These are phyloP conservation scores for Casuarius casuarius DNA, from an alignment of 2,113 vertebrate species.

Conservation along the genomic window DNA sequence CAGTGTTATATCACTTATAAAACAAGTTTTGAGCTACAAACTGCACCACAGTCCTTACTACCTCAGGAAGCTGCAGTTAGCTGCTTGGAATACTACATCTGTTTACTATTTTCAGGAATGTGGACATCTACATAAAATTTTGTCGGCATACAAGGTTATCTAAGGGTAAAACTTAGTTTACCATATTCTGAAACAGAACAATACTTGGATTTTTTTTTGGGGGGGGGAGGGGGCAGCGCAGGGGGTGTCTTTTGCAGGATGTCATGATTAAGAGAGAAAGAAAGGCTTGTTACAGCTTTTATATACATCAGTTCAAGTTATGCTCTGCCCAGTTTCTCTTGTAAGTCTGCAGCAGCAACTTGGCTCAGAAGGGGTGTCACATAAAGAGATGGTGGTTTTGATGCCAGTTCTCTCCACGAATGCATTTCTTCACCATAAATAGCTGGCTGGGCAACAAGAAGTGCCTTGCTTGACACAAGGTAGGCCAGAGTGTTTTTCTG, in stretches of 20 bases:
- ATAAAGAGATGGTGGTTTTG: not conserved
- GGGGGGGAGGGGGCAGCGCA: not conserved
- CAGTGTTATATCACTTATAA: not conserved
- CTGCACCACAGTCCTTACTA: not conserved
- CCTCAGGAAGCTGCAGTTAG: constrained; percentile 31
- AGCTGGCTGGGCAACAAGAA: not conserved
- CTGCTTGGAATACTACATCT: not conserved
- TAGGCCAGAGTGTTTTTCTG: not conserved
- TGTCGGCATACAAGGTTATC: constrained; percentile 23
- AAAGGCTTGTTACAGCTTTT: not conserved
- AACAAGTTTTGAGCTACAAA: constrained; percentile 27
- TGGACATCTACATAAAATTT: constrained; percentile 28
- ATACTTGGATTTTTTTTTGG: not conserved
- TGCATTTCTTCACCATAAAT: not conserved
- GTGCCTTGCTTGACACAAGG: not conserved
- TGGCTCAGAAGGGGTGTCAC: not conserved
- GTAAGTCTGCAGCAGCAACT: not conserved
- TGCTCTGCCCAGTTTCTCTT: not conserved
- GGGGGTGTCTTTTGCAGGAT: not conserved
- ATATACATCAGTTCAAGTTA: not conserved
- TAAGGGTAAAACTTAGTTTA: constrained; percentile 33
- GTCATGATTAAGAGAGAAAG: not conserved
- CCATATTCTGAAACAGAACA: not conserved
- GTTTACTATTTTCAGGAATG: constrained; percentile 28
- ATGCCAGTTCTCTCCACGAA: not conserved